Base-by-base conservation (phyloP, 1,140 invertebrate species). In the Halictus rubicundus region DNA sequence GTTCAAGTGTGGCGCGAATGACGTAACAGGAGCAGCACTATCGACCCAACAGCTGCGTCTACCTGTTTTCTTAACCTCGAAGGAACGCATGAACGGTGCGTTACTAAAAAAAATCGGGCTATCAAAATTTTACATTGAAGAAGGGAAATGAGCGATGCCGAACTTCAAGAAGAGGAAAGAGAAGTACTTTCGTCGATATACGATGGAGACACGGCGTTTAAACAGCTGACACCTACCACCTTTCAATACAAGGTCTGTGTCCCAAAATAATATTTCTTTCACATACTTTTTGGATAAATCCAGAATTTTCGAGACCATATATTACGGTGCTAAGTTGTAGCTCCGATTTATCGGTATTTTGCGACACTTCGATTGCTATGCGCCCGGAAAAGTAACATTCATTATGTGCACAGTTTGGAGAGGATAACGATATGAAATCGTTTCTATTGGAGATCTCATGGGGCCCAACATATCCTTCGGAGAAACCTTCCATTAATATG, bases 131-230 rank as follows among this genome's bases (percentile, higher is more conserved):
- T 1, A 46, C 21, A 54, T 42, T 68, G 14, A 59, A 2, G n/a
- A 70, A 54, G 59, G 73, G 85, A 85, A 89, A 95, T 95, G 95
- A 94, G 92, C 61, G 93, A 95, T 87, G 89, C 88, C 37, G 96
- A 97, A 89, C 92, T 95, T 68, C 97, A 98, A 92, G 94, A 96
- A 80, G 98, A 99, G 88, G 98, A 99, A 93, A 93, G 96, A 70
- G 98, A 99, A 95, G 98, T 98, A 0, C 92, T 99, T 70, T 94
- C 95, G 82, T 98, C 98, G 14, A 99, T 99, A 88, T 99, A 99
- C 93, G 98, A 99, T 88, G 98, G 98, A 23, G 98, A 99, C 93
- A 92, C 95, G 27, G 95, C 95, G 78, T 99, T 98, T 89, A 98
- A 97, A 91, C 94, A 97, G 93, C 90, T 98, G 37, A 95, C 95